Evolutionary conservation across 2,888 invertebrate genomes (phyloP).

Genomic region (Agrypnus murinus): DNA sequence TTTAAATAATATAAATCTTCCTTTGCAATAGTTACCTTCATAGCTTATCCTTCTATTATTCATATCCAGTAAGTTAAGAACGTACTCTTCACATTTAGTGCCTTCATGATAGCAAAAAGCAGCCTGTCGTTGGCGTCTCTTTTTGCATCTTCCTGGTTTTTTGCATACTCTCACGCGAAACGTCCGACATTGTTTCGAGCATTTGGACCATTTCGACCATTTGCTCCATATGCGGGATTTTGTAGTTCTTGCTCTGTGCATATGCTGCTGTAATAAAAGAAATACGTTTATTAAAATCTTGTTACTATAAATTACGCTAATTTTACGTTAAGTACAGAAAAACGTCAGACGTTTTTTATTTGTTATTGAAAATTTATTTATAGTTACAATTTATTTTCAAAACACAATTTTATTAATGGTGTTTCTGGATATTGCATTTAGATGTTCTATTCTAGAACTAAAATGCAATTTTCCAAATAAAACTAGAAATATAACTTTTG

Average conservation of each 20-base stretch:
- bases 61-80: constrained; percentile 70
- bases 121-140: constrained; percentile 85
- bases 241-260: constrained; percentile 61
- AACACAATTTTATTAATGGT: no score
- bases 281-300: no score
- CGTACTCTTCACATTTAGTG: constrained; percentile 85
- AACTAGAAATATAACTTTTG: no score
- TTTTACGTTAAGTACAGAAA: no score
- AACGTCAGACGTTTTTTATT: no score
- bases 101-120: constrained; percentile 90
- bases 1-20: no score
- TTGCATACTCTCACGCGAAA: constrained; percentile 86
- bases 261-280: constrained; percentile 37
- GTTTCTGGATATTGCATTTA: no score
- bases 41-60: constrained; percentile 56
- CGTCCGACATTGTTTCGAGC: constrained; percentile 86
- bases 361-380: no score
- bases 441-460: no score
- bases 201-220: constrained; percentile 91
- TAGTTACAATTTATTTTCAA: no score
- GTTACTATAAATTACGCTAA: no score
- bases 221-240: constrained; percentile 76
- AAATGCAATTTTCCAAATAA: no score
- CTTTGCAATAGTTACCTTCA: constrained; percentile 33
- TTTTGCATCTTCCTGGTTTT: constrained; percentile 83